Evolutionary conservation across 2,797 vertebrate genomes (phyloP), one percentile per base, ranked within the genome.

Genomic region (Chaunax sp.): DNA sequence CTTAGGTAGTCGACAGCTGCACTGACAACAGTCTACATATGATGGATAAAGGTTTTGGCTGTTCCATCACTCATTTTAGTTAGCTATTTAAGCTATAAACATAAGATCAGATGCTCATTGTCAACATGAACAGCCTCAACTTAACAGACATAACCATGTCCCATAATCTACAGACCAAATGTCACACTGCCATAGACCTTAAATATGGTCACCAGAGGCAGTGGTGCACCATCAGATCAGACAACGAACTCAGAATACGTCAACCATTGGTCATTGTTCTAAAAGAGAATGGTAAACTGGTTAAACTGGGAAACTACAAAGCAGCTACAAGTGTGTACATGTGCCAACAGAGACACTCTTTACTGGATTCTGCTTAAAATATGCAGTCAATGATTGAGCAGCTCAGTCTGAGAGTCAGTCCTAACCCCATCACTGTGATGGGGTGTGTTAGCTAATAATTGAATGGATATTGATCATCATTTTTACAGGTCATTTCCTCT

Each of bases 381-480:
- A 26, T 61, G 63, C 51, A 76, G 75, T 79, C 49, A 80, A 78
- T 84, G 72, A 86, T 89, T 84, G 72, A 87, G 78, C 83, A 69
- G 59, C 16, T 53, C 35, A 66, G 60, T 61, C 55, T 46, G 49
- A 56, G 49, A 70, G 71, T 65, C 62, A 6, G 56, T 6, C 37
- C 37, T 38, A 38, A 38, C 16, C 6, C 14, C 40, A 59, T 49
- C 65, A 55, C 40, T 15, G 65, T 25, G 69, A 73, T 19, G 28
- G 20, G 46, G n/a, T 50, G 49, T 91, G 94, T 93, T 35, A 59
- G 59, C 49, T 52, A 65, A 79, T 84, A 71, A 81, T 74, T 79
- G 59, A 61, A 62, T 28, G 47, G 72, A 49, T 80, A 89, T 82
- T 64, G 80, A 86, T 77, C 65, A 58, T 60, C 57, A 78, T 77